Conservation (phyloP, 1,140 invertebrate genomes). For the Varroa destructor region DNA sequence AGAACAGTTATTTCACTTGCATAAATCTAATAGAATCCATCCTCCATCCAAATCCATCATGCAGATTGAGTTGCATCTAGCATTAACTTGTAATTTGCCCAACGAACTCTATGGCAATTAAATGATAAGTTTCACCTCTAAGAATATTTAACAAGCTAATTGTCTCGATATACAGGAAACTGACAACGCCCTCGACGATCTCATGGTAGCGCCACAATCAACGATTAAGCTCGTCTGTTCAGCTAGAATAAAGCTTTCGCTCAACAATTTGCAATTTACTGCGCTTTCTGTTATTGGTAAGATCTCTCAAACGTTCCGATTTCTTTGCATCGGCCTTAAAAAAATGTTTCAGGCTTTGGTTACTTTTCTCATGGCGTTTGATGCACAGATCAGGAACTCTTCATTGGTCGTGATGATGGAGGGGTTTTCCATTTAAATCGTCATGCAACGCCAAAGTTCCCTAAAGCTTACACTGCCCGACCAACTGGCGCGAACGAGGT, state of each 20-base stretch:
- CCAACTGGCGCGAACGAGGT: neutral
- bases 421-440: neutral
- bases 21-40: too few relatives aligned
- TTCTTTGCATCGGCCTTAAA: too few relatives aligned
- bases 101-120: too few relatives aligned
- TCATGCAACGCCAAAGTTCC: constrained; percentile 22
- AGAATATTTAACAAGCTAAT: too few relatives aligned
- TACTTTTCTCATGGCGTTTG: too few relatives aligned
- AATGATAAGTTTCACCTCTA: too few relatives aligned
- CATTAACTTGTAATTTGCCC: too few relatives aligned
- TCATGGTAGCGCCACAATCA: neutral
- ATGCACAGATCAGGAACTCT: constrained; percentile 7
- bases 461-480: neutral
- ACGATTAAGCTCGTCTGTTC: constrained; percentile 4
- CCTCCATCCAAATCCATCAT: too few relatives aligned
- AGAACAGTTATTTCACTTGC: too few relatives aligned
- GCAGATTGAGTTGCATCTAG: too few relatives aligned
- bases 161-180: neutral
- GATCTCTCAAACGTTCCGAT: too few relatives aligned
- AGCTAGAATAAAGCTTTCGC: neutral
- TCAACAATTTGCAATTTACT: neutral
- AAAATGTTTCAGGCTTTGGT: too few relatives aligned
- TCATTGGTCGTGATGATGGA: neutral
- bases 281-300: constrained; percentile 2
- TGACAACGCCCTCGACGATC: constrained; percentile 4